These are phyloP conservation scores for Drosophila jambulina DNA, from an alignment of 1,140 invertebrate genomes.

Conservation along the genomic window DNA sequence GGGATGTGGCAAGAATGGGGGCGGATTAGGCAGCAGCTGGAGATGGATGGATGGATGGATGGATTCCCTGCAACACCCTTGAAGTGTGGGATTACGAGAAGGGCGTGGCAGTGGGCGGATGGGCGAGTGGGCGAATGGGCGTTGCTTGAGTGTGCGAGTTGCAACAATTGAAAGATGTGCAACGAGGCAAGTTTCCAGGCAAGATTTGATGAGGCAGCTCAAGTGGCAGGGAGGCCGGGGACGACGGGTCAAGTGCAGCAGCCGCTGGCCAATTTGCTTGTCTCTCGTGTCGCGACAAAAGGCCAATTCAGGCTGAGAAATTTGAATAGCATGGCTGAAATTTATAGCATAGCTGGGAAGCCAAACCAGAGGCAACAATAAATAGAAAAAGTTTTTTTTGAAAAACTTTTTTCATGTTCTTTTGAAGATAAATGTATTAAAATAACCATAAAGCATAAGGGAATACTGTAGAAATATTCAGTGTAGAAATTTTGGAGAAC, in stretches of 20 bases:
- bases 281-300: constrained; percentile 54
- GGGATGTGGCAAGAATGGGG: constrained; percentile 10
- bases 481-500: no score
- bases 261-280: constrained; percentile 75
- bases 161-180: constrained; percentile 66
- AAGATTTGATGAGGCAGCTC: constrained; percentile 75
- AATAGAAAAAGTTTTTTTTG: background rate
- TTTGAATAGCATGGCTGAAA: constrained; percentile 26
- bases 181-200: constrained; percentile 48
- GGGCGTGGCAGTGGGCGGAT: constrained; percentile 6
- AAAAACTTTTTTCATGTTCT: background rate
- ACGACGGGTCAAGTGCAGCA: constrained; percentile 73
- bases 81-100: constrained; percentile 49
- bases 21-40: constrained; percentile 44
- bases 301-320: constrained; percentile 40
- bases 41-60: constrained; percentile 20
- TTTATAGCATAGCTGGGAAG: background rate
- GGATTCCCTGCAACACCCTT: constrained; percentile 53
- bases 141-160: constrained; percentile 58
- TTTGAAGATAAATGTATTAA: background rate
- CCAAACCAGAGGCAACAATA: background rate
- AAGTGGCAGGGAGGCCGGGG: constrained; percentile 50
- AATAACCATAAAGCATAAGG: background rate
- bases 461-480: background rate
- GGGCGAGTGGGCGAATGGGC: background rate